Evolutionary conservation across 2,888 invertebrate species (phyloP).

Genomic region (Lottia scabra): DNA sequence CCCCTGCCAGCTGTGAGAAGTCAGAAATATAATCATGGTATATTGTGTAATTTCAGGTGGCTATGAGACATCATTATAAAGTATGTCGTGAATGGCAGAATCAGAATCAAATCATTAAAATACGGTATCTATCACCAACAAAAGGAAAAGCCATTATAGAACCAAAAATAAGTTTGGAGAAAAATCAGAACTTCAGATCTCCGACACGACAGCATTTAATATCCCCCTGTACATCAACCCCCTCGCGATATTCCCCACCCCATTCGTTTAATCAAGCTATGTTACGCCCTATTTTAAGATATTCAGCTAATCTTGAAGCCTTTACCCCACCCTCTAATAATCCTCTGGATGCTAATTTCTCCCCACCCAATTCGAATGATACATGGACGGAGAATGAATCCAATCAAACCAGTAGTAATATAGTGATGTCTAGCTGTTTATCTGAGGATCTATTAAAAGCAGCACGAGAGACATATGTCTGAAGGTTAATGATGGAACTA

Average conservation of each 20-base stretch:
- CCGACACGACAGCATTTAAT: neutral
- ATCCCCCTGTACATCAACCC: neutral
- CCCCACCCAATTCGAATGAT: neutral
- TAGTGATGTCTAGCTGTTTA: neutral
- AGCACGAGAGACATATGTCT: conserved; percentile 14
- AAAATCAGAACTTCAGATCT: neutral
- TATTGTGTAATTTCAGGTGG: conserved; percentile 45
- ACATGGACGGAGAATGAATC: neutral
- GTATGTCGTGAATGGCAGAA: conserved; percentile 19
- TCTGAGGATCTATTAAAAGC: neutral
- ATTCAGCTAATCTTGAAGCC: conserved; percentile 20
- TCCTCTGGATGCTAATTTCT: neutral
- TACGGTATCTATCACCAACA: conserved; percentile 21
- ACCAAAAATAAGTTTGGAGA: conserved; percentile 9
- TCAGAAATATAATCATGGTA: too few species aligned
- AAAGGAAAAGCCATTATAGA: conserved; percentile 18
- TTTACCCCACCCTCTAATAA: conserved; percentile 13
- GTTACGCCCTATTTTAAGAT: conserved; percentile 22
- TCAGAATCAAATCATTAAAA: conserved; percentile 27
- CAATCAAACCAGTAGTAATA: neutral
- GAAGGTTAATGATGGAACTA: neutral
- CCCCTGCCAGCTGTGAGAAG: too few species aligned
- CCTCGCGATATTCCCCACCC: neutral
- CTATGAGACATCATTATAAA: conserved; percentile 48
- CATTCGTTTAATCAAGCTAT: conserved; percentile 11